Evolutionary conservation across 1,140 invertebrate species (phyloP).

Genomic region (Pogonus chalceus): DNA sequence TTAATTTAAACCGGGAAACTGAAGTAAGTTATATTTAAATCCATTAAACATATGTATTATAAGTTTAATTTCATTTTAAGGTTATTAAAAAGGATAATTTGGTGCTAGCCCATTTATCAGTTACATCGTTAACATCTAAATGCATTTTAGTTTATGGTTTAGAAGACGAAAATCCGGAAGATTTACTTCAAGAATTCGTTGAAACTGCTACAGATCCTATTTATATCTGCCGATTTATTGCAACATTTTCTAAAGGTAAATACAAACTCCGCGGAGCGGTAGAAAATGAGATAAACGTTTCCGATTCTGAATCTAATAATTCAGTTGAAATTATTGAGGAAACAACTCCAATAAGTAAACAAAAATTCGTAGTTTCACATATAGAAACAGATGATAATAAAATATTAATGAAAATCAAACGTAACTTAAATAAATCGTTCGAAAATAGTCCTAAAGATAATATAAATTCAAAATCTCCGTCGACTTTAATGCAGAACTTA

Average conservation of each 20-base stretch:
- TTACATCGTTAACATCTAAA: neutral
- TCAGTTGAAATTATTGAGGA: constrained; percentile 2
- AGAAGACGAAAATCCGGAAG: neutral
- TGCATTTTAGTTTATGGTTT: neutral
- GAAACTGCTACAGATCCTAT: neutral
- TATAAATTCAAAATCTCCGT: too few species aligned
- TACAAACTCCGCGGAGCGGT: neutral
- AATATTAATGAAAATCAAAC: neutral
- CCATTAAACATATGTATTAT: neutral
- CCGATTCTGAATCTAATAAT: constrained; percentile 6
- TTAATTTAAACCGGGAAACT: neutral
- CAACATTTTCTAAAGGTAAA: neutral
- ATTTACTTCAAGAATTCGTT: neutral
- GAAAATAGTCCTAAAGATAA: too few species aligned
- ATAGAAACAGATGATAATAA: neutral
- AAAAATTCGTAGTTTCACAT: neutral
- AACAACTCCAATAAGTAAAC: too few species aligned
- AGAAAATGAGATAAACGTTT: neutral
- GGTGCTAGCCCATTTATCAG: neutral
- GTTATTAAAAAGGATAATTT: neutral
- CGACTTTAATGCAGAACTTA: too few species aligned
- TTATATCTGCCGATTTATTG: neutral
- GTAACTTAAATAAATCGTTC: neutral
- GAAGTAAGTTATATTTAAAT: neutral
- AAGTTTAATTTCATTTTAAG: neutral